A percentile compares a stretch with the other conserved stretches of the same genome.
Evolutionary conservation across 2,113 vertebrate species (phyloP).

Genomic region (Amia ocellicauda): DNA sequence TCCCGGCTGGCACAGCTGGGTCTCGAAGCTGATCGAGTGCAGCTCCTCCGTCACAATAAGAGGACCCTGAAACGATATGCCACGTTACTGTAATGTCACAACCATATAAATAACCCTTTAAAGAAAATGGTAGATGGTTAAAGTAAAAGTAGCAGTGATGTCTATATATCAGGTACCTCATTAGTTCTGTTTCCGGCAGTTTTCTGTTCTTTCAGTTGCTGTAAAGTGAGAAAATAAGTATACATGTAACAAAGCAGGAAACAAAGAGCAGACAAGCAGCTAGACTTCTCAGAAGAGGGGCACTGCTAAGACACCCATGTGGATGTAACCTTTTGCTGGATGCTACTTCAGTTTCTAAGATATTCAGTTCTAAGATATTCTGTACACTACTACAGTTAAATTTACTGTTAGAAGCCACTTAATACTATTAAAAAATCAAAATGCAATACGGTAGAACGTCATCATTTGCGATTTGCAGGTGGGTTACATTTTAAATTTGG

Average conservation of each 20-base stretch:
- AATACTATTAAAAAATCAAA: too few species aligned
- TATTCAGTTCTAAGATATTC: too few species aligned
- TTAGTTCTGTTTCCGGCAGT: conserved; percentile 83
- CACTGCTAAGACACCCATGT: too few species aligned
- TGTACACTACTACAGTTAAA: too few species aligned
- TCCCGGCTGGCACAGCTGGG: conserved; percentile 81
- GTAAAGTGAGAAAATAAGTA: conserved; percentile 19
- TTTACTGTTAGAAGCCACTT: too few species aligned
- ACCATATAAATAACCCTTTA: too few species aligned
- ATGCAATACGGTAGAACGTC: too few species aligned
- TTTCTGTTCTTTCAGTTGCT: conserved; percentile 98
- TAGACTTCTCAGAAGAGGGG: too few species aligned
- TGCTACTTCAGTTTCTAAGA: too few species aligned
- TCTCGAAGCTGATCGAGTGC: conserved; percentile 92
- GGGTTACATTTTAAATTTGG: too few species aligned
- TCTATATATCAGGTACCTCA: conserved; percentile 67
- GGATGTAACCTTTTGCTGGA: too few species aligned
- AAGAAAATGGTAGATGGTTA: neutral
- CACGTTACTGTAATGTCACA: neutral
- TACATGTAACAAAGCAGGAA: neutral
- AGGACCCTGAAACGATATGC: conserved; percentile 69
- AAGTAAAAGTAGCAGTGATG: neutral
- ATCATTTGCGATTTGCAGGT: too few species aligned
- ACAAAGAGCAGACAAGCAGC: neutral
- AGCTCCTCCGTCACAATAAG: conserved; percentile 97